phyloP scores from a whole-genome alignment of 2,113 vertebrate genomes.

The Rhagologus leucostigma region DNA sequence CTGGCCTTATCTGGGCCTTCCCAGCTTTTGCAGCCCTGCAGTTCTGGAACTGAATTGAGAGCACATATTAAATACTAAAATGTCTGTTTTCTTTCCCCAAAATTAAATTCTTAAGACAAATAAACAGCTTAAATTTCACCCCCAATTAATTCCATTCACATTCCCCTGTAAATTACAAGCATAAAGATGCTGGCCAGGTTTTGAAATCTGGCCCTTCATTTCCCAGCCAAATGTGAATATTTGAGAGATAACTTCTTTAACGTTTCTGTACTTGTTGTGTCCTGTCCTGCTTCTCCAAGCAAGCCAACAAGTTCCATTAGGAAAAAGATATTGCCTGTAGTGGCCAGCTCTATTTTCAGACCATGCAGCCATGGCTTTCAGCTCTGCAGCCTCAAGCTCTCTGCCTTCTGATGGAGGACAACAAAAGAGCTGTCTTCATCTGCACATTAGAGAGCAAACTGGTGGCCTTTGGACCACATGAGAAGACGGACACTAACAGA shows the following conservation, averaged over 20 bases:
- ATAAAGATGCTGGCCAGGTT: not conserved
- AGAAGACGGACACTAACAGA: not conserved
- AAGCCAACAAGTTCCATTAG: not conserved
- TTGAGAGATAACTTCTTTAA: slow-evolving; percentile 17
- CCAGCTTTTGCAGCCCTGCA: not conserved
- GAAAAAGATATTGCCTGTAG: not conserved
- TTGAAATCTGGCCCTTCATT: slow-evolving; percentile 11
- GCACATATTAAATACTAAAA: not conserved
- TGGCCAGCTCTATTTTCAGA: slow-evolving; percentile 3
- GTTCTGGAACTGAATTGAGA: not conserved
- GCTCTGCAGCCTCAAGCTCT: not conserved
- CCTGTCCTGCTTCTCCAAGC: not conserved
- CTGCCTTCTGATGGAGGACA: not conserved
- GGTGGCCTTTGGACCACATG: not conserved
- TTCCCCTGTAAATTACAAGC: not conserved
- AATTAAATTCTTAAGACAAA: slow-evolving; percentile 20
- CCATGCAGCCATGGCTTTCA: not conserved
- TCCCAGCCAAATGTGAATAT: slow-evolving; percentile 17
- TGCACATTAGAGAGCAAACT: not conserved
- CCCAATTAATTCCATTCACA: not conserved
- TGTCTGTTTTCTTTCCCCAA: not conserved
- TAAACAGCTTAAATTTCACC: slow-evolving; percentile 2
- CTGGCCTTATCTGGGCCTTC: not conserved
- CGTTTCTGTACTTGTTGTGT: not conserved
- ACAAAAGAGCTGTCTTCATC: slow-evolving; percentile 6